These are phyloP conservation scores for Athalia rosae DNA, from an alignment of 2,888 invertebrate species.

Conservation along the genomic window DNA sequence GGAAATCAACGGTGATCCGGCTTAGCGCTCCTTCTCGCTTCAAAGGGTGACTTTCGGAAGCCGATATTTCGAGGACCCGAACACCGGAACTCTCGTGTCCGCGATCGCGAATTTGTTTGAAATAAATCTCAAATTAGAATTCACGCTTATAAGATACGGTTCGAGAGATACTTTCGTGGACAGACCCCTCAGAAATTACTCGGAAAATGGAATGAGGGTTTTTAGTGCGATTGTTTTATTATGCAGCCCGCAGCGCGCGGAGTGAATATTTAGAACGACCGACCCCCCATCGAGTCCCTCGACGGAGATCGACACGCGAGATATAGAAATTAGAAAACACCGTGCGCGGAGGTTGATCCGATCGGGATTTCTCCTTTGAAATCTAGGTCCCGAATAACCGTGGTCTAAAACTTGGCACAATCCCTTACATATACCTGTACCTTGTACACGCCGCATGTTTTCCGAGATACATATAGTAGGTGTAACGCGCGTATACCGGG, in stretches of 20 bases:
- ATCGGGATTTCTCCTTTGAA: slow-evolving; percentile 17
- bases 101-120: not conserved
- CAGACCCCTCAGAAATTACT: not conserved
- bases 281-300: not conserved
- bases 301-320: slow-evolving; percentile 13
- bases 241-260: not conserved
- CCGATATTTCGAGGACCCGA: not conserved
- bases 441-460: not conserved
- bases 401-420: slow-evolving; percentile 11
- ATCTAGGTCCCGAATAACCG: not conserved
- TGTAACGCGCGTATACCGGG: not conserved
- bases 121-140: not conserved
- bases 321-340: slow-evolving; percentile 17
- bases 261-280: not conserved
- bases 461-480: not conserved
- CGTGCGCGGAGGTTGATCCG: not conserved
- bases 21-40: slow-evolving; percentile 3
- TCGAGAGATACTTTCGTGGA: not conserved
- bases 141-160: not conserved
- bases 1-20: slow-evolving; percentile 35
- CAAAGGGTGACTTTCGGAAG: not conserved
- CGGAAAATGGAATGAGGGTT: not conserved
- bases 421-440: not conserved
- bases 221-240: not conserved
- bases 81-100: not conserved